Conservation (phyloP, 2,113 vertebrate genomes). For the Oreochromis niloticus region DNA sequence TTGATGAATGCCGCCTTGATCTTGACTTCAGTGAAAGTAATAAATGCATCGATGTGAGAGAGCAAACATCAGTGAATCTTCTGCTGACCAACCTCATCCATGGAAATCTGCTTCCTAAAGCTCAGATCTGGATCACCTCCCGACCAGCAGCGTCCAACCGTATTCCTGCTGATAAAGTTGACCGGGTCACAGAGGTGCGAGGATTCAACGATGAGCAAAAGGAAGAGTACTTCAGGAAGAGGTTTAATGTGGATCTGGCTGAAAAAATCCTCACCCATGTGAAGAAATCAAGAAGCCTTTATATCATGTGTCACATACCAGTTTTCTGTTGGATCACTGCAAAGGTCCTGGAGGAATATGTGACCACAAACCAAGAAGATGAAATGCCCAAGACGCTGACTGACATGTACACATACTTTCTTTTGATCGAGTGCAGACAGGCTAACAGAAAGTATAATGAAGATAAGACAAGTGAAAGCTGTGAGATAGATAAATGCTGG, state of each 20-base stretch:
- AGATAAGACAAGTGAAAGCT: neutral
- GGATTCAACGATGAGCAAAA: slow-evolving; percentile 41
- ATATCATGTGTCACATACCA: slow-evolving; percentile 47
- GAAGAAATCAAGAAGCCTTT: slow-evolving; percentile 22
- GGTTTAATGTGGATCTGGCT: neutral
- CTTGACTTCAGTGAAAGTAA: neutral
- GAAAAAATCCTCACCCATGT: slow-evolving; percentile 8
- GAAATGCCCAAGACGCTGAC: slow-evolving; percentile 24
- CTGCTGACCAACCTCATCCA: slow-evolving; percentile 32
- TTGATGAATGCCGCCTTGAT: slow-evolving; percentile 12
- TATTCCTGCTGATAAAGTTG: slow-evolving; percentile 1
- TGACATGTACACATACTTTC: slow-evolving; percentile 31
- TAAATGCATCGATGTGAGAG: rapidly evolving
- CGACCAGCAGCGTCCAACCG: slow-evolving; percentile 2
- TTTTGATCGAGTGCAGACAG: slow-evolving; percentile 30
- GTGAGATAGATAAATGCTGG: neutral
- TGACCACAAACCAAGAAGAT: neutral
- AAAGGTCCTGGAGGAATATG: slow-evolving; percentile 21
- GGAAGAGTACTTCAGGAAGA: slow-evolving; percentile 29
- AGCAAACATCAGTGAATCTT: rapidly evolving
- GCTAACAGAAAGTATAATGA: slow-evolving; percentile 12
- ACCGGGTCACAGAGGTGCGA: slow-evolving; percentile 37
- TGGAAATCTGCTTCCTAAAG: slow-evolving; percentile 9
- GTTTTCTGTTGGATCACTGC: slow-evolving; percentile 48
- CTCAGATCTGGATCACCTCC: slow-evolving; percentile 45